Percentiles rank a stretch among this genome's conserved stretches.
Conservation (phyloP, 2,113 vertebrate species). For the Hiodon alosoides region DNA sequence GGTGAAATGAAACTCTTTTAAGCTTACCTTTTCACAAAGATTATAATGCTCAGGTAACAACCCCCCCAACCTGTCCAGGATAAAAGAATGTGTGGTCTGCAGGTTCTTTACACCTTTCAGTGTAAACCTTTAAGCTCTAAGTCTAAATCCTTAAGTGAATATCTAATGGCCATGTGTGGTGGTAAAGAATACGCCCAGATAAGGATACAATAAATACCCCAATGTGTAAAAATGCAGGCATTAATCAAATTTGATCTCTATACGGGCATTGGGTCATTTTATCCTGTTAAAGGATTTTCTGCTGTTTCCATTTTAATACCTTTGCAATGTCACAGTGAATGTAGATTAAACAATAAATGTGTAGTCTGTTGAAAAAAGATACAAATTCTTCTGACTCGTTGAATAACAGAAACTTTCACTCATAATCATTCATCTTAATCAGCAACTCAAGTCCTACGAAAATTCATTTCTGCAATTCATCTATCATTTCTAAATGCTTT, state of each 20-base stretch:
- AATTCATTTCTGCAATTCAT: no score
- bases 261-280: constrained; percentile 12
- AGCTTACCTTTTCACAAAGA: constrained; percentile 30
- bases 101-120: constrained; percentile 16
- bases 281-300: constrained; percentile 36
- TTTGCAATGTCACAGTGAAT: not conserved
- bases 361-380: no score
- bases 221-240: constrained; percentile 39
- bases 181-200: constrained; percentile 41
- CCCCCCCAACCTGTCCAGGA: constrained; percentile 4
- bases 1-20: constrained; percentile 36
- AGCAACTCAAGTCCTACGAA: no score
- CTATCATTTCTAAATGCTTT: not conserved
- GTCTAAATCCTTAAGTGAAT: constrained; percentile 20
- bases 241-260: constrained; percentile 30
- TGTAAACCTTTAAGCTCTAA: constrained; percentile 34
- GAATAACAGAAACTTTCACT: no score
- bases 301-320: constrained; percentile 17
- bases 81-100: not conserved
- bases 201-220: constrained; percentile 45
- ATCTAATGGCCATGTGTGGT: constrained; percentile 46
- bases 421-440: no score
- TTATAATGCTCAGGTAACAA: constrained; percentile 23
- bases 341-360: not conserved
- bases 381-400: no score